Percentiles rank a stretch among this genome's conserved stretches.
phyloP scores from a whole-genome alignment of 2,113 vertebrate species.

The Oryzias celebensis region DNA sequence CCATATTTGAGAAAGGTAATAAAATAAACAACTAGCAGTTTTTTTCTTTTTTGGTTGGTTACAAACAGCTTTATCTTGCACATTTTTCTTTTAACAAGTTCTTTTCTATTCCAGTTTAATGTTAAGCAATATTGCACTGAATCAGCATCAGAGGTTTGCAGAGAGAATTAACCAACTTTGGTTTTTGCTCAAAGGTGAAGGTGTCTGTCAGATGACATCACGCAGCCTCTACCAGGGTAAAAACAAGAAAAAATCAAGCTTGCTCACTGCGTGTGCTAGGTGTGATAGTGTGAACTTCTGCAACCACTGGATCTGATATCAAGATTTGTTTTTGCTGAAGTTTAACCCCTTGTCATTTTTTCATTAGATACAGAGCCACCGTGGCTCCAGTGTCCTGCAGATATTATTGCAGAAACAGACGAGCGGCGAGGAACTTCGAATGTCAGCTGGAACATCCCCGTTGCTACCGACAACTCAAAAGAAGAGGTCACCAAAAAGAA shows the following conservation, averaged over 20 bases:
- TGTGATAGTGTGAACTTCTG: slow-evolving; percentile 15
- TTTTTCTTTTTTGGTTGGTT: no score
- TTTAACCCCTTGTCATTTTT: neutral
- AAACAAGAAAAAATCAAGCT: slow-evolving; percentile 25
- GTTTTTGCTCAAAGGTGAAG: no score
- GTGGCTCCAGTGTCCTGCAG: slow-evolving; percentile 83
- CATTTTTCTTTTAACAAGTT: no score
- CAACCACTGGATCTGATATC: neutral
- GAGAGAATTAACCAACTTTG: no score
- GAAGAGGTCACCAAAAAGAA: slow-evolving; percentile 80
- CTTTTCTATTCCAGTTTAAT: no score
- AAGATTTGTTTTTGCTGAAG: neutral
- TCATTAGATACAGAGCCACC: slow-evolving; percentile 86
- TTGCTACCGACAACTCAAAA: slow-evolving; percentile 86
- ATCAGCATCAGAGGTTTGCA: no score
- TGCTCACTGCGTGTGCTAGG: neutral
- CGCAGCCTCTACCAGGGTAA: slow-evolving; percentile 16
- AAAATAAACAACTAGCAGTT: no score
- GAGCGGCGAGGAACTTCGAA: slow-evolving; percentile 87
- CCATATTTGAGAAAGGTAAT: no score
- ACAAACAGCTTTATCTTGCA: no score
- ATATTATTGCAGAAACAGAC: slow-evolving; percentile 82
- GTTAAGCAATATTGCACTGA: no score
- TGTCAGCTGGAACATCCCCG: slow-evolving; percentile 85
- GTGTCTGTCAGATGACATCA: slow-evolving; percentile 39